These are phyloP conservation scores for Drosophila rufa DNA, from an alignment of 1,140 invertebrate genomes.

Conservation along the genomic window DNA sequence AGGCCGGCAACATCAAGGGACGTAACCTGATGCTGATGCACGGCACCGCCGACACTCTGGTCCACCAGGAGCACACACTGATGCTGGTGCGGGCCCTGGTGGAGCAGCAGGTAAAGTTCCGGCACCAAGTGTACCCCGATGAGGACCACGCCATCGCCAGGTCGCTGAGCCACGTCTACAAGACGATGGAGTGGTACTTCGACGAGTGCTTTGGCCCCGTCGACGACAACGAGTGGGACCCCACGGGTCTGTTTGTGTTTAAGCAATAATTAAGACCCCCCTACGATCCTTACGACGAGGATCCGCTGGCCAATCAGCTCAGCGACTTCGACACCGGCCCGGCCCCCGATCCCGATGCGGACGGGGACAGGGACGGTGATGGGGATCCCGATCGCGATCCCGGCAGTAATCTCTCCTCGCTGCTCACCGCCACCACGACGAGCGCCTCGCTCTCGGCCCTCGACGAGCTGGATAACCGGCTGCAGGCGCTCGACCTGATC, in stretches of 20 bases:
- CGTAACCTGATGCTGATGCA: conserved; percentile 90
- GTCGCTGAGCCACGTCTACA: conserved; percentile 91
- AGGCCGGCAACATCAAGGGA: conserved; percentile 88
- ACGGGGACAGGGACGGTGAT: conserved; percentile 19
- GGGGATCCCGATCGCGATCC: conserved; percentile 23
- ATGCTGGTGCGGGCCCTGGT: conserved; percentile 92
- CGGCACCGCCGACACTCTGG: conserved; percentile 91
- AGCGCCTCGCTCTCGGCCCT: conserved; percentile 61
- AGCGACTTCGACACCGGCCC: conserved; percentile 68
- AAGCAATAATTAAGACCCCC: conserved; percentile 85
- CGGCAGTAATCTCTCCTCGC: conserved; percentile 44
- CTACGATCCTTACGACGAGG: conserved; percentile 82
- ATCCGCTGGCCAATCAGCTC: conserved; percentile 76
- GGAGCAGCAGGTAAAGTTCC: conserved; percentile 90
- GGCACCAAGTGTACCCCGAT: conserved; percentile 94
- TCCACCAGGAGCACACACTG: conserved; percentile 94
- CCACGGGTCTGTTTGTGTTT: conserved; percentile 84
- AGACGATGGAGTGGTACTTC: conserved; percentile 93
- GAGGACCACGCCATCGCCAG: conserved; percentile 91
- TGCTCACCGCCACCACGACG: conserved; percentile 46
- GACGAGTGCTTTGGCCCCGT: conserved; percentile 92
- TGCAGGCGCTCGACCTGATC: conserved; percentile 69
- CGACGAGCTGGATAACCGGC: conserved; percentile 68
- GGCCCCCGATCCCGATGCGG: conserved; percentile 27
- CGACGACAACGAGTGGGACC: conserved; percentile 90